Evolutionary conservation across 2,888 invertebrate genomes (phyloP).

Genomic region (Chorisops tibialis): DNA sequence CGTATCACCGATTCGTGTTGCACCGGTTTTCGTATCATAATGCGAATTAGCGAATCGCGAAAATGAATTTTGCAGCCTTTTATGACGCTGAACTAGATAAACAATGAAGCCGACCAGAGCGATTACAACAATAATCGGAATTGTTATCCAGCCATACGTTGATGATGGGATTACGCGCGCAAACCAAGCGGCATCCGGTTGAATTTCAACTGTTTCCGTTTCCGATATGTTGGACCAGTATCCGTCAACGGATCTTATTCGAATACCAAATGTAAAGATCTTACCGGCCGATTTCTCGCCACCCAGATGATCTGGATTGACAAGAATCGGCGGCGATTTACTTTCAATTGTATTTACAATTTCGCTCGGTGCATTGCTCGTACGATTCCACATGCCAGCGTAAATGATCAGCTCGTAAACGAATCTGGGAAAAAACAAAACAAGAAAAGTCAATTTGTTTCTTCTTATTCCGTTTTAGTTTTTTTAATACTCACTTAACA

Average conservation of each 20-base stretch:
- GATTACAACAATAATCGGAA: constrained; percentile 57
- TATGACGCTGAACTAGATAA: constrained; percentile 64
- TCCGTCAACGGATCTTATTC: constrained; percentile 55
- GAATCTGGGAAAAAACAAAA: constrained; percentile 46
- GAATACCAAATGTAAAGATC: constrained; percentile 64
- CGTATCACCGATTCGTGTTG: constrained; percentile 76
- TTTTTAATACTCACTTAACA: constrained; percentile 36
- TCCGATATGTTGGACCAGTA: constrained; percentile 38
- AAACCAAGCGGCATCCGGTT: constrained; percentile 36
- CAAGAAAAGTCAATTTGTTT: too few relatives aligned
- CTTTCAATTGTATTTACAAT: constrained; percentile 47
- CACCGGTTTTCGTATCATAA: constrained; percentile 82
- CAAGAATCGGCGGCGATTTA: constrained; percentile 54
- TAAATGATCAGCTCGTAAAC: constrained; percentile 66
- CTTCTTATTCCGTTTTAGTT: neutral
- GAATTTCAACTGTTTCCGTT: constrained; percentile 38
- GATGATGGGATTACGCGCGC: constrained; percentile 34
- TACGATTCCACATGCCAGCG: constrained; percentile 54
- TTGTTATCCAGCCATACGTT: constrained; percentile 51
- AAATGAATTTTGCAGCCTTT: constrained; percentile 73
- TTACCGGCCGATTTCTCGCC: constrained; percentile 53
- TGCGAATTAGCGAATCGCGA: constrained; percentile 78
- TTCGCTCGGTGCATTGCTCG: constrained; percentile 50
- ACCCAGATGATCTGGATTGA: constrained; percentile 46
- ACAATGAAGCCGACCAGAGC: constrained; percentile 60